Base-by-base conservation (phyloP, 2,888 invertebrate genomes). In the Molorchus minor region DNA sequence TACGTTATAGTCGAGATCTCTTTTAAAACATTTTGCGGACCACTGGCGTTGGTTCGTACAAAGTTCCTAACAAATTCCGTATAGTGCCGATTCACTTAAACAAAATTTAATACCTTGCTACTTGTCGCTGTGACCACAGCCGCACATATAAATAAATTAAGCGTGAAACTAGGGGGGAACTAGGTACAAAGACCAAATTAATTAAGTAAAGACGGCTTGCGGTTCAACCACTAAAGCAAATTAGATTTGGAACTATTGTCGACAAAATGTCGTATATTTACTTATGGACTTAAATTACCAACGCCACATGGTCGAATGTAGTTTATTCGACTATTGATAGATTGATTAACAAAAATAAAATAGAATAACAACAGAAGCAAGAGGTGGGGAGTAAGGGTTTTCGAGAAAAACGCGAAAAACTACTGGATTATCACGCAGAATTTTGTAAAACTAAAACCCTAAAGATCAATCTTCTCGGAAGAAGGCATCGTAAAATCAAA, bases 101-200 rank as follows among this genome's bases (percentile, higher is more conserved):
- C 16, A 36, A 19, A 44, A 35, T 44, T 41, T 36, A 54, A 35
- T 35, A 45, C 36, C 1, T 19, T 45, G 45, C 45, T 33, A 33
- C 33, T 33, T 38, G 20, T 54, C 45, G 29, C 29, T 10, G n/a
- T 38, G 45, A 25, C 36, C 52, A 52, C 41, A 43, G 30, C 13
- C 45, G 35, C 36, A 38, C 25, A 20, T 1, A 43, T 25, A 29
- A 45, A 21, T 54, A 45, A 54, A 54, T 54, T 54, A 54, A 54
- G 44, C 29, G 45, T 54, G 38, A 54, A 54, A 54, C 45, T 30
- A n/a, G n/a, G 33, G 45, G 54, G 54, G 54, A 45, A 54, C 41
- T 43, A 43, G 40, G 29, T 51, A 40, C 25, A 35, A 17, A 7
- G n/a, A 10, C n/a, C 12, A 45, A 19, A 41, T 35, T 35, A 44